Conservation (phyloP, 1,140 invertebrate species). For the Euschistus heros region DNA sequence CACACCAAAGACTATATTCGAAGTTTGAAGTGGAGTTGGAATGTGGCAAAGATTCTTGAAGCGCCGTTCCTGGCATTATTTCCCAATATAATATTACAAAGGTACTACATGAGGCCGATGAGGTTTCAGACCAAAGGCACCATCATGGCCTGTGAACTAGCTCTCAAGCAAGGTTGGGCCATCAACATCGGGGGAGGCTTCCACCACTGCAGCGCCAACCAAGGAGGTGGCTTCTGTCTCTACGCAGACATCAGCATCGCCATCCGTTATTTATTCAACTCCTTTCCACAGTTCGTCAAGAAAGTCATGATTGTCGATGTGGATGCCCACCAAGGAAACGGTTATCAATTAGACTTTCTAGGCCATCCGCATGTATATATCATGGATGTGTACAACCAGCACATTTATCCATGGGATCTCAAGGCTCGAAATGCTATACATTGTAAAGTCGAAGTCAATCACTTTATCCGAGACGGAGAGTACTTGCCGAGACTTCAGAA, state of each 20-base stretch:
- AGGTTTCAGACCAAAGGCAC: constrained; percentile 39
- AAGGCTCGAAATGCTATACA: constrained; percentile 61
- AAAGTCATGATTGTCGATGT: background rate
- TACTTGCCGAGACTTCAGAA: constrained; percentile 56
- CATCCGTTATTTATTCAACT: constrained; percentile 52
- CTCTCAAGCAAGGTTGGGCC: constrained; percentile 67
- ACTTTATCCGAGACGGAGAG: constrained; percentile 52
- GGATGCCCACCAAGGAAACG: constrained; percentile 56
- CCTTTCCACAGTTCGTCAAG: constrained; percentile 29
- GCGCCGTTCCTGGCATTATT: constrained; percentile 58
- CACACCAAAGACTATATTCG: constrained; percentile 62
- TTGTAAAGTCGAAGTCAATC: constrained; percentile 55
- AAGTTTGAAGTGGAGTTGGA: constrained; percentile 61
- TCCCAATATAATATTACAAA: constrained; percentile 64
- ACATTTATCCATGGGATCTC: constrained; percentile 69
- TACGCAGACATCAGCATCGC: constrained; percentile 78
- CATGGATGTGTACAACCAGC: constrained; percentile 73
- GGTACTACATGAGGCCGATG: constrained; percentile 61
- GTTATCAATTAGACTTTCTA: constrained; percentile 69
- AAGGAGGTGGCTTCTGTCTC: constrained; percentile 74
- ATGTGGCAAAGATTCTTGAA: constrained; percentile 68
- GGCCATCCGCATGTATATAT: constrained; percentile 64
- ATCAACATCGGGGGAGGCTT: constrained; percentile 82
- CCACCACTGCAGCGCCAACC: constrained; percentile 61
- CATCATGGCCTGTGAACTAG: constrained; percentile 63